Base-by-base conservation (phyloP, 2,888 invertebrate species). In the Sphecodes monilicornis region DNA sequence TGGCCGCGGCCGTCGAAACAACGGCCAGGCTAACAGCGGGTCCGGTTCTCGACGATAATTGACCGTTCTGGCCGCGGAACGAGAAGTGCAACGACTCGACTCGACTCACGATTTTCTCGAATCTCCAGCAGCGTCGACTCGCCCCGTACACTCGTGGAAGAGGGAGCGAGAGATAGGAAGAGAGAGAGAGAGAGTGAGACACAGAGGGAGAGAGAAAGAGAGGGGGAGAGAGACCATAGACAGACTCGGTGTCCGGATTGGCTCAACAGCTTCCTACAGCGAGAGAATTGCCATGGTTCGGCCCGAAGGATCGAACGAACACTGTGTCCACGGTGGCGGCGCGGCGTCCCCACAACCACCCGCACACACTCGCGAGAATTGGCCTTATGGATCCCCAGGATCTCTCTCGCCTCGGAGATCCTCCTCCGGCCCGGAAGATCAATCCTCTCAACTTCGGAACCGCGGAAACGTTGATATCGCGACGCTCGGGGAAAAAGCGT, bases 101-200 rank as follows among this genome's bases (percentile, higher is more conserved):
- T 22, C n/a, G 78, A 82, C 83, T 83, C 79, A 76, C 84, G 60
- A 50, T 76, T 83, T 43, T 66, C 60, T 36, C 50, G 66, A 66
- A 32, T 43, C 74, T 50, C 74, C 73, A 29, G 66, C 70, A 18
- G 54, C 76, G 79, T 83, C 76, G 72, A 78, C 78, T 69, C 76
- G 79, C 69, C 70, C 79, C 79, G 64, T 79, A 32, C 46, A 57
- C 57, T n/a, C 29, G 26, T 13, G 57, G 26, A 13, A 16, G 5
- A 50, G 50, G 10, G 50, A 10, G 8, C 8, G 8, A 8, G 22
- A 50, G 18, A 46, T 16, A 46, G 5, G 5, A 5, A 46, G 6
- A 46, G 46, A 46, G 43, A 43, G 16, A 43, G 43, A 43, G 43
- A 43, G 5, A 46, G 5, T n/a, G n/a, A n/a, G n/a, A n/a, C n/a